These are phyloP conservation scores for Troilus luridus DNA, from an alignment of 2,888 invertebrate species.

Conservation along the genomic window DNA sequence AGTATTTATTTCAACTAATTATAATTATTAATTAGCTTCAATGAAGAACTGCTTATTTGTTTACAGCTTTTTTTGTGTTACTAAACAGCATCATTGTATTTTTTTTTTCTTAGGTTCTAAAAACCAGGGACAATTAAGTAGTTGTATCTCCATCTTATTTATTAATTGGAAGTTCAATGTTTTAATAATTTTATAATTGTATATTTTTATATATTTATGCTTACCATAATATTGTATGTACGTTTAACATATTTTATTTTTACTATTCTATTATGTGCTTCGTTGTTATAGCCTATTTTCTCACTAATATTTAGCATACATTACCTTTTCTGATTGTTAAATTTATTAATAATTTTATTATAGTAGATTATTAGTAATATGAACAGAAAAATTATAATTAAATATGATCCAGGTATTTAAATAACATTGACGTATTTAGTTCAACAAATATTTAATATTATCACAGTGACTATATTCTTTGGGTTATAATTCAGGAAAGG, in stretches of 20 bases:
- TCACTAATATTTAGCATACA: too few relatives aligned
- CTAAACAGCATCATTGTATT: not conserved
- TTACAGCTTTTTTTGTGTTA: not conserved
- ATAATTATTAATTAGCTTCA: not conserved
- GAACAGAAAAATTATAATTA: too few relatives aligned
- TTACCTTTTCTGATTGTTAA: too few relatives aligned
- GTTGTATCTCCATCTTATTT: not conserved
- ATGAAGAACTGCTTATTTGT: not conserved
- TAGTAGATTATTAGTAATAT: too few relatives aligned
- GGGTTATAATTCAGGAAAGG: too few relatives aligned
- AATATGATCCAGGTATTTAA: too few relatives aligned
- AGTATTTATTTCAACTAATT: not conserved
- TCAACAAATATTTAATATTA: too few relatives aligned
- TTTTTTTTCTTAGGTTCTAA: not conserved
- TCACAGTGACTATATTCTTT: too few relatives aligned
- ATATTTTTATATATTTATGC: not conserved
- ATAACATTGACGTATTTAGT: too few relatives aligned
- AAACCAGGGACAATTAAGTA: conserved; percentile 27
- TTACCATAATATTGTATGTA: not conserved
- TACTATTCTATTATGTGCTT: not conserved
- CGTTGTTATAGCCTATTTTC: too few relatives aligned
- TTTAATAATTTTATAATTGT: not conserved
- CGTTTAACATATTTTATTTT: not conserved
- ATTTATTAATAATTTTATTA: too few relatives aligned
- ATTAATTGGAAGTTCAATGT: not conserved